Evolutionary conservation across 2,888 invertebrate species (phyloP).

Genomic region (Heteromyza rotundicornis): DNA sequence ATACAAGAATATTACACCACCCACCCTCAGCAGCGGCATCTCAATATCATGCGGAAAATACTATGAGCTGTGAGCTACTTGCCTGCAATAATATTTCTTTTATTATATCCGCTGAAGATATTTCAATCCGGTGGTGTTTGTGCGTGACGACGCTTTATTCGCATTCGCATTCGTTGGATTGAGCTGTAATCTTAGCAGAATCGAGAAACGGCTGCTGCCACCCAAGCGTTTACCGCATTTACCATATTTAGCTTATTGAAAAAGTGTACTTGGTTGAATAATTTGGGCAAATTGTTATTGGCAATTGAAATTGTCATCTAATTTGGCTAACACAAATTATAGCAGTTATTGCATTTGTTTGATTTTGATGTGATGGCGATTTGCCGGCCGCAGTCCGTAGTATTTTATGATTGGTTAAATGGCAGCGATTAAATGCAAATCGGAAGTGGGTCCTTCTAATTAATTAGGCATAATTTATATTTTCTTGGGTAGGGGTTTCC

Average conservation of each 20-base stretch:
- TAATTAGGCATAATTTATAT: too few relatives aligned
- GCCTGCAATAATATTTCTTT: conserved; percentile 15
- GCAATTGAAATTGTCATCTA: conserved; percentile 23
- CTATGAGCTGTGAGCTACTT: background rate
- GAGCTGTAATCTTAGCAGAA: too few relatives aligned
- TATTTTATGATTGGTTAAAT: background rate
- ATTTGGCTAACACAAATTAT: conserved; percentile 46
- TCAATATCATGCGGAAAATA: too few relatives aligned
- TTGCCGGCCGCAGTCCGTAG: background rate
- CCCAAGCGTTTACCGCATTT: background rate
- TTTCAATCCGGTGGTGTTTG: conserved; percentile 15
- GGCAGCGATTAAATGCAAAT: background rate
- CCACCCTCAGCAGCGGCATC: conserved; percentile 27
- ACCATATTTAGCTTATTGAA: conserved; percentile 40
- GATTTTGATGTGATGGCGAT: background rate
- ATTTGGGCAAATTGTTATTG: conserved; percentile 49
- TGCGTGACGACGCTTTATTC: background rate
- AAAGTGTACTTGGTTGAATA: conserved; percentile 36
- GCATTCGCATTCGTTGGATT: background rate
- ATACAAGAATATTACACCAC: conserved; percentile 56
- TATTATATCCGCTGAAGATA: conserved; percentile 24
- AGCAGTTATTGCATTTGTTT: conserved; percentile 47
- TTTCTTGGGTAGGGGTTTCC: too few relatives aligned
- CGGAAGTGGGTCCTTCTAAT: too few relatives aligned
- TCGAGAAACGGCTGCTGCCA: background rate